Percentiles rank a stretch among this genome's conserved stretches.
These are phyloP conservation scores for Sebastolobus alascanus DNA, from an alignment of 2,797 vertebrate species.

Conservation along the genomic window DNA sequence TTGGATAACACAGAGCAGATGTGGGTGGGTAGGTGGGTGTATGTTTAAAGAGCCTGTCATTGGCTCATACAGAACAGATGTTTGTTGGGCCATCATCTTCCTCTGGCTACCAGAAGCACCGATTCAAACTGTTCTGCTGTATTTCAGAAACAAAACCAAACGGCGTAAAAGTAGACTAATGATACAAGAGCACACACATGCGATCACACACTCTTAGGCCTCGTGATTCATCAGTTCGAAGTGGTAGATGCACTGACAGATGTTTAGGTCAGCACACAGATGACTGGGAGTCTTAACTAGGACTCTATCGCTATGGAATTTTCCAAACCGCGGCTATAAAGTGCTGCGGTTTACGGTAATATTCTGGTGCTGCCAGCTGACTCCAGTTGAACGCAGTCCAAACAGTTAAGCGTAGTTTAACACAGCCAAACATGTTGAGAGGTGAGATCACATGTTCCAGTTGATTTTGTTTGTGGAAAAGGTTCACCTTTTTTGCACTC, in stretches of 20 bases:
- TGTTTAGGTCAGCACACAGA: conserved; percentile 49
- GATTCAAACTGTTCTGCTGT: conserved; percentile 43
- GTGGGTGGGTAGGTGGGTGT: conserved; percentile 65
- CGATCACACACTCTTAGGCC: not conserved
- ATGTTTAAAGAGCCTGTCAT: conserved; percentile 74
- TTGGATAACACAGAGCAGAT: conserved; percentile 75
- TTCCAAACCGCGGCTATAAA: conserved; percentile 72
- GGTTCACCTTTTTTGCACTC: conserved; percentile 37
- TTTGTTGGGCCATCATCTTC: conserved; percentile 55
- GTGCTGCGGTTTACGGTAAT: conserved; percentile 68
- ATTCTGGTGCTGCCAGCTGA: conserved; percentile 63
- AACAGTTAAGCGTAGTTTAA: conserved; percentile 62
- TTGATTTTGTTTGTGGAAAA: conserved; percentile 43
- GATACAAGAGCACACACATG: conserved; percentile 1
- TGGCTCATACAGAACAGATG: conserved; percentile 71
- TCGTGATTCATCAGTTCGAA: conserved; percentile 16
- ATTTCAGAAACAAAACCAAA: conserved; percentile 38
- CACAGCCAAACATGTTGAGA: conserved; percentile 57
- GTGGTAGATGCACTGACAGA: conserved; percentile 27
- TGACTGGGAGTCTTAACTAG: conserved; percentile 42
- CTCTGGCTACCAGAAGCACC: conserved; percentile 50
- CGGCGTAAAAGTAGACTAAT: not conserved
- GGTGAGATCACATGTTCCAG: conserved; percentile 56
- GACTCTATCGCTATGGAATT: conserved; percentile 70
- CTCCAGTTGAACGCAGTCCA: conserved; percentile 64